phyloP scores from a whole-genome alignment of 2,113 vertebrate genomes.

The Rhea americana region DNA sequence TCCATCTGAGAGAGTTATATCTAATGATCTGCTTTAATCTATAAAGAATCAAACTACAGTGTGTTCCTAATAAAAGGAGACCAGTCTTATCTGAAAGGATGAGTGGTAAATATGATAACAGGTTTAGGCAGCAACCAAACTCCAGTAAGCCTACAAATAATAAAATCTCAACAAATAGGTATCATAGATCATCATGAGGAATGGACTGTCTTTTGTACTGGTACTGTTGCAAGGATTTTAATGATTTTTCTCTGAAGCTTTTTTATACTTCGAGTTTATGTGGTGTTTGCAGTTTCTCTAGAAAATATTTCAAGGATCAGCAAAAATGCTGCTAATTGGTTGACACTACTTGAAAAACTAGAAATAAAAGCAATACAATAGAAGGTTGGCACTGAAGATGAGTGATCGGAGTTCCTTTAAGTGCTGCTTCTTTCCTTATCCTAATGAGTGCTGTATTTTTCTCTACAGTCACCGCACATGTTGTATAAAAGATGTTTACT shows the following conservation, averaged over 20 bases:
- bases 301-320: neutral
- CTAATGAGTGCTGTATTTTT: neutral
- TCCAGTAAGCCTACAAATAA: conserved; percentile 60
- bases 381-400: neutral
- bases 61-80: conserved; percentile 52
- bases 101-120: conserved; percentile 5
- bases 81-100: conserved; percentile 42
- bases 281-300: neutral
- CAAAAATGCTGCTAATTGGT: neutral
- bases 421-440: neutral
- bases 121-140: conserved; percentile 26
- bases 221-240: neutral
- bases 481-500: neutral
- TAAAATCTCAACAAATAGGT: conserved; percentile 44
- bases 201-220: neutral
- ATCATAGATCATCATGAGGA: conserved; percentile 48
- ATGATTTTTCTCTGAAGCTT: neutral
- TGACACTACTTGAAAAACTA: neutral
- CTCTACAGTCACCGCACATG: neutral
- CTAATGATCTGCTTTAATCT: conserved; percentile 61
- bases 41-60: conserved; percentile 21
- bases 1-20: conserved; percentile 43
- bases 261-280: neutral
- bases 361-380: neutral
- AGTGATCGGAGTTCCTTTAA: neutral